Evolutionary conservation across 2,797 vertebrate species (phyloP).

Genomic region (Pristis pectinata): DNA sequence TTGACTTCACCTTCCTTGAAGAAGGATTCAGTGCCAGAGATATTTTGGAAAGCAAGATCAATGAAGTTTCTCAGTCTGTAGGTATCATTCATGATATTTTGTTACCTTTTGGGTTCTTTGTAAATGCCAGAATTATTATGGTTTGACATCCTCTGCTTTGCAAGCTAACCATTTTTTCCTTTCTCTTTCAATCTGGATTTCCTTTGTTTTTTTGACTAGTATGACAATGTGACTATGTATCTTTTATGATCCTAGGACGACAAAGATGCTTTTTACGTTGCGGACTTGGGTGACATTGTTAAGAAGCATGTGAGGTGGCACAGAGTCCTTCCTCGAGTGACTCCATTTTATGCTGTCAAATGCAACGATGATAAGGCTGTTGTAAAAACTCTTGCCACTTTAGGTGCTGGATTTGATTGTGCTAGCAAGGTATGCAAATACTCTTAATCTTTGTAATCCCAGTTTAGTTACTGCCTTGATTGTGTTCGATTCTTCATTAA

Average conservation of each 20-base stretch:
- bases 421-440: constrained; percentile 83
- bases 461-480: not conserved
- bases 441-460: not conserved
- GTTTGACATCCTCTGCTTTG: not conserved
- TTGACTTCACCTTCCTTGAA: constrained; percentile 82
- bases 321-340: constrained; percentile 77
- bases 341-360: constrained; percentile 90
- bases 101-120: not conserved
- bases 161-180: not conserved
- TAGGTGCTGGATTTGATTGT: constrained; percentile 91
- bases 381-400: constrained; percentile 73
- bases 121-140: not conserved
- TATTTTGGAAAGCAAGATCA: constrained; percentile 89
- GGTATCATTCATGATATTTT: constrained; percentile 48
- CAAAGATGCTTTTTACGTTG: constrained; percentile 91
- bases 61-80: constrained; percentile 82
- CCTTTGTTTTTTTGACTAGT: not conserved
- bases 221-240: not conserved
- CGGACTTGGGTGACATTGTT: constrained; percentile 85
- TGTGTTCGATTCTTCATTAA: not conserved
- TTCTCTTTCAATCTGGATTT: not conserved
- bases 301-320: constrained; percentile 89
- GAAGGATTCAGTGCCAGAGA: constrained; percentile 91
- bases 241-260: constrained; percentile 69
- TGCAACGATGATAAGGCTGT: constrained; percentile 85